Base-by-base conservation (phyloP, 2,888 invertebrate species). In the Ochropleura plecta region DNA sequence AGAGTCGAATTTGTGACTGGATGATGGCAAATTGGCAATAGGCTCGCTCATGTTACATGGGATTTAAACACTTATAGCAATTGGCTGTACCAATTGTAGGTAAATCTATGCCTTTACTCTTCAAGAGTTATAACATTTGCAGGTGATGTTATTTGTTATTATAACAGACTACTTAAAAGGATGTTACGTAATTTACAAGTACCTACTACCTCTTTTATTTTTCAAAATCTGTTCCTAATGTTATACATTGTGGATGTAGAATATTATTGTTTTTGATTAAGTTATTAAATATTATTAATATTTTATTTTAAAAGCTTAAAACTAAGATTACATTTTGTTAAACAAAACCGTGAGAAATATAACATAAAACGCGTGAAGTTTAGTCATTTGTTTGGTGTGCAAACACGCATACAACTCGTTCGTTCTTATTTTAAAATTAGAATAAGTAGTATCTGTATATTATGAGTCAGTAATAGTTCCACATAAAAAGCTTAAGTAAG, bases 401-500 rank as follows among this genome's bases (percentile, higher is more conserved):
- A 53, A 65, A 57, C 63, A 60, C n/a, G 48, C 48, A 18, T 48
- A 73, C 55, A 46, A 48, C 40, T 5, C 9, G 46, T 16, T 30
- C 62, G 40, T 66, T 63, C 60, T 62, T 48, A 79, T 64, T 77
- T 78, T 78, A 53, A 12, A 78, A 30, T 4, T 53, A 60, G 51
- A 68, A 40, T 51, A 44, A 18, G 16, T 60, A 42, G n/a, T 53
- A 20, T 59, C 9, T 55, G 44, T 16, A n/a, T 40, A 30, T 62
- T 60, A 44, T 77, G 78, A 64, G 60, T 76, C 66, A 76, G 20
- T 64, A 78, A 66, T 44, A 40, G 59, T 49, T 66, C 55, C 46
- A 75, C 69, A 83, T 71, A 70, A 79, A 82, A 82, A 83, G 80
- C 65, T 49, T 69, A 72, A 60, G 65, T 68, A 46, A 16, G 66